Conservation (phyloP, 1,140 invertebrate genomes). For the Drosophila erecta region DNA sequence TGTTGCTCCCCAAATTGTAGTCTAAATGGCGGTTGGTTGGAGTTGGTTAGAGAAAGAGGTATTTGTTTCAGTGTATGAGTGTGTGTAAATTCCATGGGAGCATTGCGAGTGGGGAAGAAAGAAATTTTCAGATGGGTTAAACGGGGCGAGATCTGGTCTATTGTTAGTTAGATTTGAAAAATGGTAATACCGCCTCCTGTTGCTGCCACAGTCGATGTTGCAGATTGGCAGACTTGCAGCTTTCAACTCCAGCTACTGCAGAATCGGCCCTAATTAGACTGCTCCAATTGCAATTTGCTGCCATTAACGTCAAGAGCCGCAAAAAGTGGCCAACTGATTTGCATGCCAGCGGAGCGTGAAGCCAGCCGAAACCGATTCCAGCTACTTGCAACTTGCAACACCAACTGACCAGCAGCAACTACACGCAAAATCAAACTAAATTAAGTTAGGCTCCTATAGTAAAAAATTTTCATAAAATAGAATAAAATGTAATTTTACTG, state of each 20-base stretch:
- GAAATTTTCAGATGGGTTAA: constrained; percentile 46
- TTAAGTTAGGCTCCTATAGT: neutral
- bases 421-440: neutral
- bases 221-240: constrained; percentile 28
- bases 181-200: constrained; percentile 27
- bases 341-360: constrained; percentile 74
- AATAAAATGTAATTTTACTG: neutral
- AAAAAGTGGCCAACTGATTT: constrained; percentile 74
- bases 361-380: constrained; percentile 54
- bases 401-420: constrained; percentile 10
- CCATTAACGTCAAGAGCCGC: constrained; percentile 75
- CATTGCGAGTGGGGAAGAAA: constrained; percentile 32
- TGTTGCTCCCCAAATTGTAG: constrained; percentile 88
- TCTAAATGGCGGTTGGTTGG: constrained; percentile 82
- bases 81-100: constrained; percentile 28
- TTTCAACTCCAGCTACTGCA: constrained; percentile 53
- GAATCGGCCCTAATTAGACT: constrained; percentile 60
- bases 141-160: constrained; percentile 28
- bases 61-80: constrained; percentile 3
- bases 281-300: constrained; percentile 73
- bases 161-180: constrained; percentile 33
- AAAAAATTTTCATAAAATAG: neutral
- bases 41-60: constrained; percentile 45
- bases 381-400: constrained; percentile 24
- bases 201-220: constrained; percentile 22